Evolutionary conservation across 2,113 vertebrate species (phyloP).

Genomic region (Leptobrachium ailaonicum): DNA sequence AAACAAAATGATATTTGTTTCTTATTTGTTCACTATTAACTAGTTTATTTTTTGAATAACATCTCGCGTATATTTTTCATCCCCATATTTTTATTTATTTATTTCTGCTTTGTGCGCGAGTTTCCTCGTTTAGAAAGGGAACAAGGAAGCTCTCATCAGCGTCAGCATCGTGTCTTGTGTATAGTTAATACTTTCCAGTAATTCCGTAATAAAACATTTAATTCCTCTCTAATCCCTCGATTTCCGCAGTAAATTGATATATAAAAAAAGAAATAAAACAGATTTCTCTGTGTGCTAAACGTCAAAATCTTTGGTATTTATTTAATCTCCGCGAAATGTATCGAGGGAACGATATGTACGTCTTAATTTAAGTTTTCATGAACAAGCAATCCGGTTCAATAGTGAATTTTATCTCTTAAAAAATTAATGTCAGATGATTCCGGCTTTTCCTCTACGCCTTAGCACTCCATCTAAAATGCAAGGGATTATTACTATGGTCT

Average conservation of each 20-base stretch:
- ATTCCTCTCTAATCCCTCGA: not conserved
- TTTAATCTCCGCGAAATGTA: constrained; percentile 1
- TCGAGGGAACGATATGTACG: not conserved
- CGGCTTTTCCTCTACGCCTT: not conserved
- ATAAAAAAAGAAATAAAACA: not conserved
- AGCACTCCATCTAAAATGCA: not conserved
- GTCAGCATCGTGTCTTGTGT: not conserved
- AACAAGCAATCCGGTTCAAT: not conserved
- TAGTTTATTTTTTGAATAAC: no score
- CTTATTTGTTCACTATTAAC: no score
- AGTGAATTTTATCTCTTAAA: not conserved
- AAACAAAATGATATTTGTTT: no score
- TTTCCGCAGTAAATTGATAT: not conserved
- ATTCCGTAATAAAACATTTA: not conserved
- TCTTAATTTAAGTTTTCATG: constrained; percentile 1
- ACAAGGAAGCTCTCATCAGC: no score
- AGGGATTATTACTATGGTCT: constrained; percentile 20
- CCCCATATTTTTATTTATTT: no score
- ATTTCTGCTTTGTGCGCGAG: no score
- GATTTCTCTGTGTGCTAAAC: not conserved
- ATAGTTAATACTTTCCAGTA: not conserved
- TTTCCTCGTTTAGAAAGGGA: no score
- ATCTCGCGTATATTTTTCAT: no score
- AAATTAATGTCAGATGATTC: not conserved
- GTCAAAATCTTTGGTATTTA: not conserved